Evolutionary conservation across 2,113 vertebrate genomes (phyloP).

Genomic region (Ciconia stormi): DNA sequence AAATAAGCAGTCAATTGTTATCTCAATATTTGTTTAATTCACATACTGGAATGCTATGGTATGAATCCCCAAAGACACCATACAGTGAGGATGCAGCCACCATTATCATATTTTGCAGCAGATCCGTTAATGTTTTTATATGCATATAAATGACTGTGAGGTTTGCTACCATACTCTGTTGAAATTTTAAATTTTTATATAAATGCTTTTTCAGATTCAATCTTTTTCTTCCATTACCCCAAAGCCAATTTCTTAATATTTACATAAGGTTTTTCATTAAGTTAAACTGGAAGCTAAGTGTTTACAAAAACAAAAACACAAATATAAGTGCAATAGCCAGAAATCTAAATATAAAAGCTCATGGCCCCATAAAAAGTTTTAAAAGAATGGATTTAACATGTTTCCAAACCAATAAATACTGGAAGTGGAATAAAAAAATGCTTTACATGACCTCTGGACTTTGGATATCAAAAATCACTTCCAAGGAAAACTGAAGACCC

Average conservation of each 20-base stretch:
- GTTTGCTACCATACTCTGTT: slow-evolving; percentile 35
- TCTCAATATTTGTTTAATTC: slow-evolving; percentile 15
- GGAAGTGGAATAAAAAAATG: slow-evolving; percentile 35
- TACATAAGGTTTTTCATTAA: slow-evolving; percentile 37
- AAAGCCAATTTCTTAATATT: slow-evolving; percentile 47
- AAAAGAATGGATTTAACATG: slow-evolving; percentile 34
- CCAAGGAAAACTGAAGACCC: slow-evolving; percentile 72
- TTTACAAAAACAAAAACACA: slow-evolving; percentile 12
- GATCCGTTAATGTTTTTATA: background rate
- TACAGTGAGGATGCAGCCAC: background rate
- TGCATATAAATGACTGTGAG: slow-evolving; percentile 11
- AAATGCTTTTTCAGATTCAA: slow-evolving; percentile 31
- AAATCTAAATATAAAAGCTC: slow-evolving; percentile 61
- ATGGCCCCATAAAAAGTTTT: slow-evolving; percentile 51
- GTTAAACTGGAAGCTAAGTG: slow-evolving; percentile 52
- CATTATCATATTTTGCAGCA: background rate
- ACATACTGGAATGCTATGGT: slow-evolving; percentile 53
- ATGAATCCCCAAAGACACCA: slow-evolving; percentile 28
- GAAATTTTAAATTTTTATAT: background rate
- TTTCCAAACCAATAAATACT: slow-evolving; percentile 68
- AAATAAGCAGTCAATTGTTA: slow-evolving; percentile 54
- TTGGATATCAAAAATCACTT: slow-evolving; percentile 62
- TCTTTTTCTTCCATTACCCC: background rate
- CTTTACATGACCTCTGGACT: slow-evolving; percentile 56
- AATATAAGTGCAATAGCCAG: slow-evolving; percentile 45